Conservation (phyloP, 2,888 invertebrate species). For the Thymelicus lineola region DNA sequence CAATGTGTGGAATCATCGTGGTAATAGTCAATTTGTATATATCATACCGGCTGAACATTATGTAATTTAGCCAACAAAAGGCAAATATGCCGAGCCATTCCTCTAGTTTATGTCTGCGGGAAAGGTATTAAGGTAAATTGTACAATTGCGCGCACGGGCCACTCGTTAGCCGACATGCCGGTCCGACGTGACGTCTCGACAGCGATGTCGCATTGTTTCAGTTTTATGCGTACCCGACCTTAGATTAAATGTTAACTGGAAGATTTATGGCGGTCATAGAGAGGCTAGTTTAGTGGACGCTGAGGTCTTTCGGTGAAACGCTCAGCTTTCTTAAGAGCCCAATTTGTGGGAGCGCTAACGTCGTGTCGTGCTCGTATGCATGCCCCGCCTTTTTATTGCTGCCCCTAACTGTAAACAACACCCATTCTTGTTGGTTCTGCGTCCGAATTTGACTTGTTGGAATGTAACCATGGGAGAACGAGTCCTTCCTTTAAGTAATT, state of each 20-base stretch:
- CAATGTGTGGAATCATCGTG: constrained; percentile 35
- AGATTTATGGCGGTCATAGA: constrained; percentile 77
- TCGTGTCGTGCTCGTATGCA: constrained; percentile 76
- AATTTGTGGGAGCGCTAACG: constrained; percentile 79
- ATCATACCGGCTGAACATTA: constrained; percentile 72
- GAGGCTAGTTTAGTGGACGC: constrained; percentile 69
- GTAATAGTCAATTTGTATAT: constrained; percentile 51
- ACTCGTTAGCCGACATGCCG: constrained; percentile 70
- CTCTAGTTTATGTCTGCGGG: constrained; percentile 76
- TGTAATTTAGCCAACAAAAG: constrained; percentile 78
- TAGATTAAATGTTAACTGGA: constrained; percentile 76
- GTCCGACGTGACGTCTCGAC: constrained; percentile 68
- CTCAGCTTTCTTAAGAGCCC: constrained; percentile 79
- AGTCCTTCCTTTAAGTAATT: constrained; percentile 20
- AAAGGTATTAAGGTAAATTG: constrained; percentile 81
- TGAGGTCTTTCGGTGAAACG: constrained; percentile 75
- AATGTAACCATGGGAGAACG: constrained; percentile 33
- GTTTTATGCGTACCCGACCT: constrained; percentile 76
- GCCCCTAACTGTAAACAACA: constrained; percentile 82
- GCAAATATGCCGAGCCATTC: constrained; percentile 73
- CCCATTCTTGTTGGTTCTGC: constrained; percentile 63
- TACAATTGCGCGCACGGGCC: constrained; percentile 82
- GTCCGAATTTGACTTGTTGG: constrained; percentile 55
- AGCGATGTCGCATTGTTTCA: constrained; percentile 79
- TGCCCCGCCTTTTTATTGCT: constrained; percentile 83